phyloP scores from a whole-genome alignment of 2,888 invertebrate genomes.

The Drosophila niveifrons region DNA sequence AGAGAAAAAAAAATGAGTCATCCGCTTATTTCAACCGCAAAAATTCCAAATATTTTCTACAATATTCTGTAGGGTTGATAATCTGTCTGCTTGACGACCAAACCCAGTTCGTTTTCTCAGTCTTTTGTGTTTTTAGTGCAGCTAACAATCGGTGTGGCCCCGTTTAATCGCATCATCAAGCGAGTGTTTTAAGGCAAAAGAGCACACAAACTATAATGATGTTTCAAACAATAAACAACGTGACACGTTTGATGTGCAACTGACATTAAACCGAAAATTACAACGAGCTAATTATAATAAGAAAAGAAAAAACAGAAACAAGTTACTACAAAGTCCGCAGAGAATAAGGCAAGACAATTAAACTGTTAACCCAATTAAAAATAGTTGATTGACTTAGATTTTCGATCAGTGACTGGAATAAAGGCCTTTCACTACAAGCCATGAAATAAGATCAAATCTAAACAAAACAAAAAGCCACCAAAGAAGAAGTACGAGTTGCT shows the following conservation, averaged over 20 bases:
- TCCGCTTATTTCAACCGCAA: slow-evolving; percentile 1
- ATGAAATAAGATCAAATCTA: slow-evolving; percentile 9
- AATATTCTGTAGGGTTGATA: slow-evolving; percentile 2
- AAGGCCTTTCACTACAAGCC: slow-evolving; percentile 61
- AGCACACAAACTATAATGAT: slow-evolving; percentile 28
- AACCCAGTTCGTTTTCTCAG: slow-evolving; percentile 40
- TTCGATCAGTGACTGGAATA: slow-evolving; percentile 17
- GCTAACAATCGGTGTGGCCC: slow-evolving; percentile 41
- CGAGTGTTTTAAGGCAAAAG: slow-evolving; percentile 25
- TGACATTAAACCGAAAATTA: slow-evolving; percentile 67
- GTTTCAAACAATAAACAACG: slow-evolving; percentile 47
- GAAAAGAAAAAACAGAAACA: slow-evolving; percentile 23
- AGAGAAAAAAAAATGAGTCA: slow-evolving; percentile 56
- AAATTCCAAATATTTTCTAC: neutral
- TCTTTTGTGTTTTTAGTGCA: slow-evolving; percentile 39
- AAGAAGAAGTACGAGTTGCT: slow-evolving; percentile 12
- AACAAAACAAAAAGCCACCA: neutral
- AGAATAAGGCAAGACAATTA: slow-evolving; percentile 43
- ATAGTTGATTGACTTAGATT: slow-evolving; percentile 36
- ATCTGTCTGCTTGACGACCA: neutral
- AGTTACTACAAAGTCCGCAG: slow-evolving; percentile 19
- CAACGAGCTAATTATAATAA: slow-evolving; percentile 46
- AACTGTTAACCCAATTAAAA: slow-evolving; percentile 58
- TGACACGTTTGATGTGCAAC: slow-evolving; percentile 57
- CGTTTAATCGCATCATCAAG: slow-evolving; percentile 58